Evolutionary conservation across 2,888 invertebrate species (phyloP), one percentile per base, ranked within the genome.

Genomic region (Dicranocentrus wangi): DNA sequence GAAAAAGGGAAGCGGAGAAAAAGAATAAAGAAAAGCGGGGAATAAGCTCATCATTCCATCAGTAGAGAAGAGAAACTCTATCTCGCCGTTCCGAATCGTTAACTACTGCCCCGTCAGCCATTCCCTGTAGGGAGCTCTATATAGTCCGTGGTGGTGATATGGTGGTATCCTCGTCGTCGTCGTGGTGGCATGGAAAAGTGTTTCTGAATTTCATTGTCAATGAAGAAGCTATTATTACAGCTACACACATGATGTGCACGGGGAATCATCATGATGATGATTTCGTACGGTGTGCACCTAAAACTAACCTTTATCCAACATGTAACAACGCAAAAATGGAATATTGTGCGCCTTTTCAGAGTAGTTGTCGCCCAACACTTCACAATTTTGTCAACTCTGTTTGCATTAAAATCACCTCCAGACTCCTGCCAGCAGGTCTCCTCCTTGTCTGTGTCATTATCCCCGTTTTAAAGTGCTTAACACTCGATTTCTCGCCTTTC

Each of bases 41-140:
- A 19, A 71, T 39, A 63, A 51, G 42, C 65, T 27, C 42, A 63
- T 75, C 65, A 75, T 75, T 75, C 55, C 69, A 77, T 77, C 77
- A 68, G n/a, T n/a, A n/a, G n/a, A n/a, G n/a, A n/a, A n/a, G n/a
- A n/a, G 68, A 66, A 66, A 68, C 60, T 71, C 66, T 84, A 84
- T 84, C 72, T 84, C 71, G 53, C 55, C 83, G 83, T 84, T 84
- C 81, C 83, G 82, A 82, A 82, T 84, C 83, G 83, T 84, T 84
- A 84, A 82, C 82, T 82, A 73, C 78, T 81, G 75, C 83, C 73
- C 78, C 72, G 72, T 83, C 79, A 63, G 61, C 66, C 72, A 66
- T 47, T 61, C 53, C 58, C 77, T 32, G 47, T 69, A 53, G 68
- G 25, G 42, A 66, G 68, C 28, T 60, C 0, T 53, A 19, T 47